These are phyloP conservation scores for Telenomus remus DNA, from an alignment of 1,140 invertebrate species.

Conservation along the genomic window DNA sequence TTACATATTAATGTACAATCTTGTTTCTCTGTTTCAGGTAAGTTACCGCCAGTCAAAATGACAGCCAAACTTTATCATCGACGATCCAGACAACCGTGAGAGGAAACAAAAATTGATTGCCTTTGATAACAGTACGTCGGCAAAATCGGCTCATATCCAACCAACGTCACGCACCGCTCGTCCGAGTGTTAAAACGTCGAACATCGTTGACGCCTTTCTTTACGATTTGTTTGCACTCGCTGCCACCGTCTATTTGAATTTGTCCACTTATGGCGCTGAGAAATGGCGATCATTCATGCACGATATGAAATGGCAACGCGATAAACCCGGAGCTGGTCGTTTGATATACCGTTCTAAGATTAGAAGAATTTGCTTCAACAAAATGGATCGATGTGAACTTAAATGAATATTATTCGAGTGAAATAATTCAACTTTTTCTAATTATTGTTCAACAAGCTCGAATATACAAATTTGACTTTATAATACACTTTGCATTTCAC, in stretches of 20 bases:
- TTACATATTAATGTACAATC: slow-evolving; percentile 23
- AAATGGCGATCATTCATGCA: slow-evolving; percentile 28
- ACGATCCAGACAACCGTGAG: not conserved
- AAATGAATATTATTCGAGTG: no score
- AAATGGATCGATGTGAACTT: no score
- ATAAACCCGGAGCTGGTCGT: slow-evolving; percentile 43
- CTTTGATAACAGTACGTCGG: not conserved
- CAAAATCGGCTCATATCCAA: slow-evolving; percentile 74
- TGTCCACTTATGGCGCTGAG: slow-evolving; percentile 46
- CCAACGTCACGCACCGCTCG: slow-evolving; percentile 71
- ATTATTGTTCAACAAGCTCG: no score
- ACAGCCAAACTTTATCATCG: not conserved
- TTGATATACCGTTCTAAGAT: slow-evolving; percentile 20
- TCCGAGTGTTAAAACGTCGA: slow-evolving; percentile 50
- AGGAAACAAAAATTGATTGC: no score
- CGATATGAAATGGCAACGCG: slow-evolving; percentile 11
- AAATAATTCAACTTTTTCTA: no score
- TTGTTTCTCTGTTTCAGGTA: slow-evolving; percentile 47
- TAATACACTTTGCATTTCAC: no score
- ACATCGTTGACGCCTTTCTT: slow-evolving; percentile 46
- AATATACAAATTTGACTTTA: no score
- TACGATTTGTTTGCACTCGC: slow-evolving; percentile 43
- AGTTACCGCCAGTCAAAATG: slow-evolving; percentile 6
- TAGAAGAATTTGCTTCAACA: no score
- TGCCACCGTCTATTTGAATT: slow-evolving; percentile 38